These are phyloP conservation scores for Microhierax caerulescens DNA, from an alignment of 2,797 vertebrate genomes.

Conservation along the genomic window DNA sequence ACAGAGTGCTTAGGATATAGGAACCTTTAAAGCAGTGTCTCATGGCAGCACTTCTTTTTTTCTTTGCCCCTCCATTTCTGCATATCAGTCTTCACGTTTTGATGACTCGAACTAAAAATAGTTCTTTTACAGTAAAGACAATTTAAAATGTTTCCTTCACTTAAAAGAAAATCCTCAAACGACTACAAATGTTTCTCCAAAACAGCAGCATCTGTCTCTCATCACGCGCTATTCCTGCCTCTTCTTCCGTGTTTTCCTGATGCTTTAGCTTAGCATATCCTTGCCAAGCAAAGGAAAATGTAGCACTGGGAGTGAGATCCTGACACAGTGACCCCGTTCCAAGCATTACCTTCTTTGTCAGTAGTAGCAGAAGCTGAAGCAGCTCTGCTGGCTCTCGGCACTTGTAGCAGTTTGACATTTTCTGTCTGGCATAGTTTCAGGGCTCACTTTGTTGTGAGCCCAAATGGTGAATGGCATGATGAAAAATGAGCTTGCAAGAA, in stretches of 20 bases:
- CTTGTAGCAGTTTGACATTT: constrained; percentile 51
- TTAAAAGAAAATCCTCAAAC: background rate
- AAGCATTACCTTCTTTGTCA: constrained; percentile 40
- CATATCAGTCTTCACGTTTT: background rate
- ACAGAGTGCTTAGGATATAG: background rate
- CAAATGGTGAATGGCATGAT: background rate
- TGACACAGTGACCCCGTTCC: constrained; percentile 77
- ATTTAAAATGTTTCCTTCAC: background rate
- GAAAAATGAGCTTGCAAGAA: constrained; percentile 56
- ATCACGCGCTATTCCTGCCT: background rate
- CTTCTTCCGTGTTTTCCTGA: background rate
- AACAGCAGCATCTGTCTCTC: background rate
- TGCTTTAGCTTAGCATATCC: background rate
- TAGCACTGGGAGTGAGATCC: constrained; percentile 23
- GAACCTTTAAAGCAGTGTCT: background rate
- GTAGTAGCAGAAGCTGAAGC: constrained; percentile 30
- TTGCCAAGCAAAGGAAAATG: background rate
- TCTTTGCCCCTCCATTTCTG: background rate
- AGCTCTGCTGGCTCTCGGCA: constrained; percentile 10
- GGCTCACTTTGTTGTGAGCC: constrained; percentile 33
- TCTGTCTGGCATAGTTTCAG: constrained; percentile 37
- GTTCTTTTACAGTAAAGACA: background rate
- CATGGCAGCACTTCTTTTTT: background rate
- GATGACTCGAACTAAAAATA: background rate
- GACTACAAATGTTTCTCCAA: background rate